Evolutionary conservation across 2,113 vertebrate species (phyloP), one percentile per base, ranked within the genome.

Genomic region (Dasyurus viverrinus): DNA sequence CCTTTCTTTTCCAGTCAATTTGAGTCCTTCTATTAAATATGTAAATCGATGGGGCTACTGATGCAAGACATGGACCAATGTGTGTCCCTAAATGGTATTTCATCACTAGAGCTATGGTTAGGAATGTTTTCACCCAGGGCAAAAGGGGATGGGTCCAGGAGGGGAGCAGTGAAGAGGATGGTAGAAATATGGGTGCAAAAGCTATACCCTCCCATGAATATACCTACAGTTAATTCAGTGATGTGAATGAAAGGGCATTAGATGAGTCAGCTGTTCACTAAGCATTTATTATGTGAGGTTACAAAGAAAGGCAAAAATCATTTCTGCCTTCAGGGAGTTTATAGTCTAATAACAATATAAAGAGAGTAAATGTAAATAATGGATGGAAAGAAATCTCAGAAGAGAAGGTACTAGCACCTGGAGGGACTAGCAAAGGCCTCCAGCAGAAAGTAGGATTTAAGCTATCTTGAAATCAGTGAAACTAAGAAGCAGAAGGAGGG

Each of bases 1-100:
- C 93, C 12, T 76, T 93, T 93, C 54, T 48, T 30, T 90, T 91
- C 89, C 42, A 95, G 95, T 89, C 8, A 91, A 3, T 8, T 50
- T 84, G 48, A 54, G 89, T 0, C 42, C 36, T 91, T 95, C 91
- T 93, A n/a, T 91, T 12, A 91, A 92, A 95, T 52, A 89, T 53
- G 92, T 26, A 4, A 48, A 16, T 27, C 50, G 84, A 90, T 54
- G 48, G 90, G 92, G 47, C 24, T 94, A 2, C 1, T 94, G 54
- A 36, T 90, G 23, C 95, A 4, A 97, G 2, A 8, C 53, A 53
- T 68, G 14, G 0, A 95, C 46, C 96, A n/a, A 93, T 54, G 36
- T 19, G 10, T 8, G 53, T 91, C 91, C 95, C 14, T 92, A 93
- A 11, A 94, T 89, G 24, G n/a, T 42, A 8, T 53, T 68, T 22